phyloP scores from a whole-genome alignment of 2,888 invertebrate genomes.

The Drosophila lutescens region DNA sequence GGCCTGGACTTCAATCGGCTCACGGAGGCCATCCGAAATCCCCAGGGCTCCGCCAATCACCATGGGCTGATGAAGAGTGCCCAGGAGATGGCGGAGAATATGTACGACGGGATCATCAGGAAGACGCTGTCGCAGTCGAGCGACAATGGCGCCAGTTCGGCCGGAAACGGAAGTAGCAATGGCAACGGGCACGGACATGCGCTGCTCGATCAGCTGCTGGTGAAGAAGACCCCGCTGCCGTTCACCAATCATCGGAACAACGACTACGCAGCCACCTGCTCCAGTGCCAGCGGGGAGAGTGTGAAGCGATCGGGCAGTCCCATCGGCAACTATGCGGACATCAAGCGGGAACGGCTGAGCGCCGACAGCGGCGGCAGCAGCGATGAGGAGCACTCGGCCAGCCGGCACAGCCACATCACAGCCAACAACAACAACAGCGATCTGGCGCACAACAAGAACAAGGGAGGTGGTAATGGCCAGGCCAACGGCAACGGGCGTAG shows the following conservation, averaged over 20 bases:
- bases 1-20: conserved; percentile 84
- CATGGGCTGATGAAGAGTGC: conserved; percentile 84
- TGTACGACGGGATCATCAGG: conserved; percentile 92
- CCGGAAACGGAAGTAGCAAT: conserved; percentile 15
- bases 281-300: conserved; percentile 48
- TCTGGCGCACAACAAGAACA: conserved; percentile 59
- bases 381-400: conserved; percentile 62
- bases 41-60: conserved; percentile 55
- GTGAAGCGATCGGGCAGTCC: conserved; percentile 83
- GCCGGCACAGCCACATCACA: conserved; percentile 11
- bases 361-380: conserved; percentile 69
- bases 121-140: conserved; percentile 87
- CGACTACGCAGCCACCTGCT: conserved; percentile 65
- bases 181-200: conserved; percentile 81
- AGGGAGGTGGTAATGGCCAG: conserved; percentile 49
- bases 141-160: conserved; percentile 58
- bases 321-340: conserved; percentile 83
- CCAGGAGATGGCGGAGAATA: conserved; percentile 87
- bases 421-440: conserved; percentile 62
- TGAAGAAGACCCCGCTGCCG: conserved; percentile 85
- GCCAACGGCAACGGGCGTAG: conserved; percentile 49
- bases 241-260: conserved; percentile 78
- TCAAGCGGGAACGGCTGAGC: conserved; percentile 86
- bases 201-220: conserved; percentile 87
- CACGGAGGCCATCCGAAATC: conserved; percentile 86